Evolutionary conservation across 1,140 invertebrate species (phyloP).

Genomic region (Cherax quadricarinatus): DNA sequence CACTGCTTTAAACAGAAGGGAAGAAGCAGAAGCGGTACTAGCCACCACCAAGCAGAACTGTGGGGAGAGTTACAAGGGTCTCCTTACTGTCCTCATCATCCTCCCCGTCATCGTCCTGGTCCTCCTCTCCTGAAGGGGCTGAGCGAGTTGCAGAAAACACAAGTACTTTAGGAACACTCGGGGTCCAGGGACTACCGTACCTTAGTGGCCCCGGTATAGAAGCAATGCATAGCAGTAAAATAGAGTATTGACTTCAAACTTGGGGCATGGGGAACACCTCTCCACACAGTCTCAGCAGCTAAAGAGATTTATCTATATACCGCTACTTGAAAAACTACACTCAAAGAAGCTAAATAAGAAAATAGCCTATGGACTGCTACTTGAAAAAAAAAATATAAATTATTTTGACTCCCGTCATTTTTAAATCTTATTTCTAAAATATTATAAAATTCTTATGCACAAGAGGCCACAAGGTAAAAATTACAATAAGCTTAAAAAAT

Average conservation of each 20-base stretch:
- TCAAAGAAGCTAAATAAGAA: too few relatives aligned
- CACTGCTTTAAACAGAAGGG: too few relatives aligned
- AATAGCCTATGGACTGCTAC: too few relatives aligned
- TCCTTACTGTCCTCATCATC: constrained; percentile 16
- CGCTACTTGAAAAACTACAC: too few relatives aligned
- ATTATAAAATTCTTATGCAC: neutral
- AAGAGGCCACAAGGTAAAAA: neutral
- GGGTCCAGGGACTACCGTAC: neutral
- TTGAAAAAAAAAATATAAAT: too few relatives aligned
- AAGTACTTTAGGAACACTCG: neutral
- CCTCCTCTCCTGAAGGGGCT: constrained; percentile 27
- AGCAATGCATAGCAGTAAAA: neutral
- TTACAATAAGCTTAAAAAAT: neutral
- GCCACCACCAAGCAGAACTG: too few relatives aligned
- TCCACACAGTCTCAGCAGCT: too few relatives aligned
- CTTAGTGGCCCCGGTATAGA: neutral
- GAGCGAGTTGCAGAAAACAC: neutral
- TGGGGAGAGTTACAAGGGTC: neutral
- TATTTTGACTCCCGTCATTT: neutral
- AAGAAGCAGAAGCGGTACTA: too few relatives aligned
- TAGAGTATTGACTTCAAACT: neutral
- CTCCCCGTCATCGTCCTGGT: neutral
- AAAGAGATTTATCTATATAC: too few relatives aligned
- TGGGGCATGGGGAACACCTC: neutral
- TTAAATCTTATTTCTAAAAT: neutral